Conservation (phyloP, 1,140 invertebrate genomes). For the Paralvinella palmiformis region DNA sequence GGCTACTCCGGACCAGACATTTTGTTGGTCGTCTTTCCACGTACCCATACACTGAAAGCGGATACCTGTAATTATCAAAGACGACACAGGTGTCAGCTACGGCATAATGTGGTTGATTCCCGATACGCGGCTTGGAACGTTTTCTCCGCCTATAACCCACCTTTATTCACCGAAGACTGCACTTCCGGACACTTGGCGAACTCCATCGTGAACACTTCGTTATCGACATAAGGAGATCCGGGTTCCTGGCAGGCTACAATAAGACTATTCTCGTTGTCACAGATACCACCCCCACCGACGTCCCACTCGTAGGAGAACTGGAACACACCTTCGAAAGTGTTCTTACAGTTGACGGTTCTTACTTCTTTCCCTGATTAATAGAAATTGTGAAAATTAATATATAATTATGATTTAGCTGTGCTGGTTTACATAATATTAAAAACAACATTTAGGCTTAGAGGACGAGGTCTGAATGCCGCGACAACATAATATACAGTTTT, state of each 20-base stretch:
- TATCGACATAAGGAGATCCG: constrained; percentile 89
- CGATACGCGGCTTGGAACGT: not conserved
- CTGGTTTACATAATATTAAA: not conserved
- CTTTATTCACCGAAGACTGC: not conserved
- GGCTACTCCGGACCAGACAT: constrained; percentile 57
- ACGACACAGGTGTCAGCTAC: not conserved
- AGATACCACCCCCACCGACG: constrained; percentile 43
- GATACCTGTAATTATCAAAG: constrained; percentile 26
- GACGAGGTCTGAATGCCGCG: not conserved
- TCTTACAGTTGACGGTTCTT: constrained; percentile 41
- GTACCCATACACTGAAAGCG: constrained; percentile 46
- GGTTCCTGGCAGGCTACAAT: constrained; percentile 92
- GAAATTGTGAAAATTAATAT: not conserved
- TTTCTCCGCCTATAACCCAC: not conserved
- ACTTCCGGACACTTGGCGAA: constrained; percentile 82
- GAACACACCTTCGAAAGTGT: constrained; percentile 47
- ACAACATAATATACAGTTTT: not conserved
- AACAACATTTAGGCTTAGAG: not conserved
- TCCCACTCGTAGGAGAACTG: constrained; percentile 46
- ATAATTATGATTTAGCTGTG: not conserved
- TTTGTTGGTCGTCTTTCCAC: constrained; percentile 34
- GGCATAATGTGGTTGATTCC: not conserved
- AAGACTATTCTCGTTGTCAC: constrained; percentile 62
- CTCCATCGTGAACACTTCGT: constrained; percentile 93
- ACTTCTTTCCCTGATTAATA: constrained; percentile 24